Conservation (phyloP, 2,888 invertebrate genomes). For the Ferdinandea cuprea region DNA sequence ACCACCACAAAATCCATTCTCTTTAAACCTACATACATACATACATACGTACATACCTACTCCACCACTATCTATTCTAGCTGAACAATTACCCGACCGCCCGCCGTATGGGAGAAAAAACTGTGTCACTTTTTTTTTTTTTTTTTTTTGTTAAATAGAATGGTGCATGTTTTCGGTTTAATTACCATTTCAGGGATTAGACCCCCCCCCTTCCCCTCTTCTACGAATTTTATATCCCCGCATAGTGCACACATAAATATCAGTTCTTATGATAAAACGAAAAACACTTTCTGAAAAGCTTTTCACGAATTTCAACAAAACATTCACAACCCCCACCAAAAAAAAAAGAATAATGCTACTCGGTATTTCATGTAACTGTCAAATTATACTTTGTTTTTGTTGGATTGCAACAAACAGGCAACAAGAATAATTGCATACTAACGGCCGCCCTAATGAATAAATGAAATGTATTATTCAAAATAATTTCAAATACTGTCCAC, state of each 20-base stretch:
- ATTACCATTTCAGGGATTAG: background rate
- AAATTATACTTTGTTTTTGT: background rate
- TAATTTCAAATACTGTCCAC: background rate
- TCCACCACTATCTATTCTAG: background rate
- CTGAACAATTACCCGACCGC: background rate
- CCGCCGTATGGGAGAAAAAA: background rate
- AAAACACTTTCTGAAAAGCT: background rate
- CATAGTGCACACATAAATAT: too few relatives aligned
- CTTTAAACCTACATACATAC: background rate
- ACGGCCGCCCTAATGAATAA: slow-evolving; percentile 12
- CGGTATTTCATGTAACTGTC: background rate
- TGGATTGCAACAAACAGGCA: background rate
- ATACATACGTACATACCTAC: background rate
- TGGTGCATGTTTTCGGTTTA: background rate
- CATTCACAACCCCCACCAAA: too few relatives aligned
- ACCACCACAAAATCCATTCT: background rate
- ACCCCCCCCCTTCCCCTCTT: too few relatives aligned
- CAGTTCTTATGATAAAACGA: too few relatives aligned
- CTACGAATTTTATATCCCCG: too few relatives aligned
- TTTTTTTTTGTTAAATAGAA: background rate
- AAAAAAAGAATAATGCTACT: background rate
- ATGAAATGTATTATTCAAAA: slow-evolving; percentile 20
- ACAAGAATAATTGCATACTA: background rate
- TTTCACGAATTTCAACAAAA: background rate
- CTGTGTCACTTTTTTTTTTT: background rate